Evolutionary conservation across 1,140 invertebrate species (phyloP).

Genomic region (Procambarus virginalis): DNA sequence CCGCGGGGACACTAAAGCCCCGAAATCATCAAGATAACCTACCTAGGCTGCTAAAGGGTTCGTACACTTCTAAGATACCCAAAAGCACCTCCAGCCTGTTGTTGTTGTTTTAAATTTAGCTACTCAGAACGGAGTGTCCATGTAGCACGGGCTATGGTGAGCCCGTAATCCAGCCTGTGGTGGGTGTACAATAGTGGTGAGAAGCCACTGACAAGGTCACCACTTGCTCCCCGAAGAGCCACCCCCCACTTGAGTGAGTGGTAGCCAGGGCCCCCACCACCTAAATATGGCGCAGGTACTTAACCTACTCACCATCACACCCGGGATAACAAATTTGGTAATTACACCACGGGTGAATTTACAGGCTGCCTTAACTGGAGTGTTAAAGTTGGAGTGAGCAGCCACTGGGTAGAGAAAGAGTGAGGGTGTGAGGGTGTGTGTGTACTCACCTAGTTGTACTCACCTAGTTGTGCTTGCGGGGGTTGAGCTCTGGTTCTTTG

Average conservation of each 20-base stretch:
- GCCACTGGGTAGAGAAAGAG: not conserved
- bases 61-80: no score
- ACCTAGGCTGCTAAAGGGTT: no score
- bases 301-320: slow-evolving; percentile 21
- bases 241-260: not conserved
- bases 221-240: not conserved
- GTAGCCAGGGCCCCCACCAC: not conserved
- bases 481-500: no score
- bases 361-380: not conserved
- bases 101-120: no score
- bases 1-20: no score
- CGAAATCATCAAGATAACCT: no score
- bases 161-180: not conserved
- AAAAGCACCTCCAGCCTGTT: no score
- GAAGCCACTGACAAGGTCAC: not conserved
- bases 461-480: no score
- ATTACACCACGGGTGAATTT: not conserved
- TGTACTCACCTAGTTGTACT: no score
- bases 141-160: no score
- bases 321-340: not conserved
- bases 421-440: not conserved
- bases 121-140: no score
- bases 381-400: not conserved
- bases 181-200: not conserved
- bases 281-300: slow-evolving; percentile 41